Evolutionary conservation across 2,888 invertebrate species (phyloP), one percentile per base, ranked within the genome.

Genomic region (Chironomus riparius): DNA sequence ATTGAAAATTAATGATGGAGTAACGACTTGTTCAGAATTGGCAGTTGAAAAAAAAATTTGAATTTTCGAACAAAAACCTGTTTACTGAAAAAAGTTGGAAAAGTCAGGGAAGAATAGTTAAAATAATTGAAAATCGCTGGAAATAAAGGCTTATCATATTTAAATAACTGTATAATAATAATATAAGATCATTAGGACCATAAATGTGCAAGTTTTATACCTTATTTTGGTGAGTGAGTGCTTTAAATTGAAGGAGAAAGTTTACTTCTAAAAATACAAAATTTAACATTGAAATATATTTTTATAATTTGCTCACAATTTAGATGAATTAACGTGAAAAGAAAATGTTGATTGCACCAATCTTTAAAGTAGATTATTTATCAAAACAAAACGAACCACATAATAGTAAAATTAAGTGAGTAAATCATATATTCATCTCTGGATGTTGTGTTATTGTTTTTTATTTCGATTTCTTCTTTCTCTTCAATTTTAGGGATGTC

Each of bases 331-430:
- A 38, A 38, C 38, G 38, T 22, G 18, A 62, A 15, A 62, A 62
- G 50, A 15, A 65, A 12, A 74, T 74, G 74, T 22, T 74, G 18
- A 38, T 74, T 18, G 74, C 74, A 13, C 74, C 74, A 47, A 74
- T 65, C 6, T 68, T 68, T 68, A 65, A 74, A n/a, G 47, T 68
- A 47, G 68, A 48, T 48, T 74, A 74, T 65, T 7, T 74, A 7
- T 22, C 74, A 28, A 22, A 48, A n/a, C 13, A 28, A 10, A 28
- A 38, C 4, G 48, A 68, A 47, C 68, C 65, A 5, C 65, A 22
- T n/a, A 28, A 10, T 13, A 72, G 18, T 15, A 38, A 24, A 72
- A 22, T 18, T 21, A 62, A 65, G 65, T 24, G 21, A 65, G 21
- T 65, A 24, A 1, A 1, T 2, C 2, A 56, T 7, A 56, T 15